These are phyloP conservation scores for Pogonus chalceus DNA, from an alignment of 1,140 invertebrate genomes.

Conservation along the genomic window DNA sequence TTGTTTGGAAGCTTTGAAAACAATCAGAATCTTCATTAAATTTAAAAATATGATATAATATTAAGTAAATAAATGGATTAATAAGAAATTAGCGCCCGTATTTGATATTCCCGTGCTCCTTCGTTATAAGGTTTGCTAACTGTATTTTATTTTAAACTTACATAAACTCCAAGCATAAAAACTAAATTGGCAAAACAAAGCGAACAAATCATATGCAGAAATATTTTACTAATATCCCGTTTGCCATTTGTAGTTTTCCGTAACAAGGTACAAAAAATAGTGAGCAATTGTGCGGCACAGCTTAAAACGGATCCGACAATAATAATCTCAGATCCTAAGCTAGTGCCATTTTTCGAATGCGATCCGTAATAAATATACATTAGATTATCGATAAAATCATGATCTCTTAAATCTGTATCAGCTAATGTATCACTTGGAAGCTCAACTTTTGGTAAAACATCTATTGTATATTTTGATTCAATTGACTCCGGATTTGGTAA, in stretches of 20 bases:
- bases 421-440: constrained; percentile 31
- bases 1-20: no score
- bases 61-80: no score
- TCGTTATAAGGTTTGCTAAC: constrained; percentile 4
- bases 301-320: constrained; percentile 33
- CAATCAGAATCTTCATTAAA: no score
- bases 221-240: constrained; percentile 27
- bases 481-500: constrained; percentile 30
- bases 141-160: constrained; percentile 22
- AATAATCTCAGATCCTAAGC: constrained; percentile 32
- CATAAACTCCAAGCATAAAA: constrained; percentile 41
- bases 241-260: constrained; percentile 28
- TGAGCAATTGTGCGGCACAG: constrained; percentile 31
- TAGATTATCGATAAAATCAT: constrained; percentile 44
- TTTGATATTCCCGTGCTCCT: no score
- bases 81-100: no score
- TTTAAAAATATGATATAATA: no score
- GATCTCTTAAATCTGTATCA: constrained; percentile 37
- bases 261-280: constrained; percentile 30
- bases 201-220: constrained; percentile 31
- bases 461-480: constrained; percentile 25
- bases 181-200: constrained; percentile 34
- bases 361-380: constrained; percentile 48
- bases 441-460: constrained; percentile 29
- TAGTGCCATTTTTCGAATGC: constrained; percentile 25